These are phyloP conservation scores for Oryctolagus cuniculus DNA, from an alignment of 2,113 vertebrate genomes.

Conservation along the genomic window mOryCun1.1 NC_091450.1:45851001-45851500, in stretches of 20 bases:
- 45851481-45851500: not conserved
- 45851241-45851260: not conserved
- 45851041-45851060: not conserved
- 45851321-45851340: rapidly evolving
- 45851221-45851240: not conserved
- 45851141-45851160: too few species aligned
- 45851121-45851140: rapidly evolving
- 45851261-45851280: not conserved
- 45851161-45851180: too few species aligned
- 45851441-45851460: too few species aligned
- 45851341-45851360: not conserved
- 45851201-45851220: too few species aligned
- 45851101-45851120: rapidly evolving
- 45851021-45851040: too few species aligned
- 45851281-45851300: not conserved
- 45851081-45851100: not conserved
- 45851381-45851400: not conserved
- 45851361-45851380: not conserved
- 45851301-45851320: too few species aligned
- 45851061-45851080: not conserved
- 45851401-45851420: not conserved
- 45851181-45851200: not conserved
- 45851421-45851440: not conserved
- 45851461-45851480: not conserved
- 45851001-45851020: too few species aligned